Conservation (phyloP, 2,113 vertebrate genomes). For the Tautogolabrus adspersus region DNA sequence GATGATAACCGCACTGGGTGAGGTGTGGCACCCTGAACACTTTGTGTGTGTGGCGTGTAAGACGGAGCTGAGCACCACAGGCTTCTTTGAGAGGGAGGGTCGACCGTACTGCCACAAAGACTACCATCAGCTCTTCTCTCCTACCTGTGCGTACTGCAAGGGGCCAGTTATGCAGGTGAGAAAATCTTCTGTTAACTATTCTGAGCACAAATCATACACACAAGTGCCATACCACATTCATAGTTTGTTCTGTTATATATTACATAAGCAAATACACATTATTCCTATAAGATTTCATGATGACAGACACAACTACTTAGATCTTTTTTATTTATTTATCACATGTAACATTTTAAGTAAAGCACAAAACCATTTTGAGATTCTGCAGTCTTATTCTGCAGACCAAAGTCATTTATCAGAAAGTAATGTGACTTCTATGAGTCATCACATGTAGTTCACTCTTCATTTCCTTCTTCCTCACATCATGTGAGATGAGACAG, state of each 20-base stretch:
- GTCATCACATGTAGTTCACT: conserved; percentile 17
- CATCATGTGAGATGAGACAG: conserved; percentile 40
- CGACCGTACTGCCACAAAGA: conserved; percentile 87
- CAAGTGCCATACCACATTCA: background rate
- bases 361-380: conserved; percentile 40
- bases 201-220: background rate
- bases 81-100: conserved; percentile 90
- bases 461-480: conserved; percentile 28
- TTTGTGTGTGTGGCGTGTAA: conserved; percentile 87
- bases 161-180: conserved; percentile 85
- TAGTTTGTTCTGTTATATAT: conserved; percentile 32
- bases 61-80: conserved; percentile 80
- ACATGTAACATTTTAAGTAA: conserved; percentile 33
- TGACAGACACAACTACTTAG: conserved; percentile 28
- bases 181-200: background rate
- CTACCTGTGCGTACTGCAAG: conserved; percentile 90
- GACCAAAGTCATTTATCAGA: conserved; percentile 58
- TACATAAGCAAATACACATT: conserved; percentile 20
- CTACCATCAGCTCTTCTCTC: conserved; percentile 89
- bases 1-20: conserved; percentile 90
- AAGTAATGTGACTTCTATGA: conserved; percentile 20
- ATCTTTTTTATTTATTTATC: conserved; percentile 23
- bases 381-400: conserved; percentile 39
- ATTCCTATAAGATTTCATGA: conserved; percentile 34
- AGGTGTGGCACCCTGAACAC: conserved; percentile 92